Percentiles rank a stretch among this genome's conserved stretches.
phyloP scores from a whole-genome alignment of 2,888 invertebrate genomes.

The Gymnoscelis rufifasciata region DNA sequence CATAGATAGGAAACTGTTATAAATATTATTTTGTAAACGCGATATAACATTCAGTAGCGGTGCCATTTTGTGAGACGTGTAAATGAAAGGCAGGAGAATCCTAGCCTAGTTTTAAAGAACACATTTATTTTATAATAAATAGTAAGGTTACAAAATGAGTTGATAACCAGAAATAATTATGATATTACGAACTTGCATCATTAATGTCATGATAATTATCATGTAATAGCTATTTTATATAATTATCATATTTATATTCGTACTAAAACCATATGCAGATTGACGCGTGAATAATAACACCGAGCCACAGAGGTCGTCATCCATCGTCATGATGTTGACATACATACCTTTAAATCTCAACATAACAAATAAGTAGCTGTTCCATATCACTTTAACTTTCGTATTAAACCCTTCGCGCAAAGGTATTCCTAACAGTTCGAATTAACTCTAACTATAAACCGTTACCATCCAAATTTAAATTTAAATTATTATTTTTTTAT shows the following conservation, averaged over 20 bases:
- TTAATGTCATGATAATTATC: conserved; percentile 2
- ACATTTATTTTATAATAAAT: conserved; percentile 2
- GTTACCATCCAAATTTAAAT: too few species aligned
- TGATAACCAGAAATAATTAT: conserved; percentile 27
- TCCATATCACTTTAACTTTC: too few species aligned
- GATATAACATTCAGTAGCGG: conserved; percentile 59
- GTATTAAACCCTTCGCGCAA: too few species aligned
- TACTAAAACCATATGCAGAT: conserved; percentile 1
- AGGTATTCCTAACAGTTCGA: too few species aligned
- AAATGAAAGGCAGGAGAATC: conserved; percentile 32
- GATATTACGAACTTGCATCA: conserved; percentile 34
- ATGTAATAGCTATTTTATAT: conserved; percentile 22
- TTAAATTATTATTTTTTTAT: too few species aligned
- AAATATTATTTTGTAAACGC: conserved; percentile 51
- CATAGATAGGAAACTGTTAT: conserved; percentile 59
- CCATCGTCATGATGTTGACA: too few species aligned
- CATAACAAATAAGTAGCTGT: too few species aligned
- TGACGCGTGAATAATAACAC: conserved; percentile 15
- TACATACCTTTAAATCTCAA: too few species aligned
- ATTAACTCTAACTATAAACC: too few species aligned
- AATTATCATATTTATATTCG: conserved; percentile 6
- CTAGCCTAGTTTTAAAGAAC: conserved; percentile 17
- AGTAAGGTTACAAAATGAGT: conserved; percentile 12
- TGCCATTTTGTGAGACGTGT: conserved; percentile 64
- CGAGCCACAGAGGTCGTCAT: too few species aligned